Conservation (phyloP, 2,888 invertebrate species). For the Crocallis elinguaria region DNA sequence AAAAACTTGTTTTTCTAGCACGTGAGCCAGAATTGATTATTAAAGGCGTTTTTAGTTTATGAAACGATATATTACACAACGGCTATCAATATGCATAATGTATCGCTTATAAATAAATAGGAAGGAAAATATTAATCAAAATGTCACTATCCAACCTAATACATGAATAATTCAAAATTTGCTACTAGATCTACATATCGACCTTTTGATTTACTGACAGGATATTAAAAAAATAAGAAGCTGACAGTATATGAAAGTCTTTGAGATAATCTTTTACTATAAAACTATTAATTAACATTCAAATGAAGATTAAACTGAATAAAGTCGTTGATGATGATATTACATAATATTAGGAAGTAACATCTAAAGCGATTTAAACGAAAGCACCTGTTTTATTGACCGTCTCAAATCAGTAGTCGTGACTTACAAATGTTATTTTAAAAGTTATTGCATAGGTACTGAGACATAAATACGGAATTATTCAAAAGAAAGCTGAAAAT, state of each 20-base stretch:
- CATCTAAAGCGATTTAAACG: constrained; percentile 53
- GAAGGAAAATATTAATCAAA: neutral
- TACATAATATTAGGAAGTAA: constrained; percentile 21
- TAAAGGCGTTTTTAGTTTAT: neutral
- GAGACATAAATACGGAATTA: constrained; percentile 22
- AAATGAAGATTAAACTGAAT: constrained; percentile 3
- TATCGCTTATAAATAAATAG: constrained; percentile 2
- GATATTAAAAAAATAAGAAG: constrained; percentile 10
- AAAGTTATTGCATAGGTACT: constrained; percentile 38
- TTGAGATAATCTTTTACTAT: constrained; percentile 1
- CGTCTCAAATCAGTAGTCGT: constrained; percentile 51
- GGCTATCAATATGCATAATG: constrained; percentile 4
- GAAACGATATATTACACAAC: constrained; percentile 8
- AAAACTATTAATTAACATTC: constrained; percentile 6
- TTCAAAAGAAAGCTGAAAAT: constrained; percentile 25
- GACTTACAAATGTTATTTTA: constrained; percentile 44
- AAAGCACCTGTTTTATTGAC: constrained; percentile 46
- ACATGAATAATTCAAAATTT: constrained; percentile 6
- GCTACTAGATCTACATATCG: constrained; percentile 2
- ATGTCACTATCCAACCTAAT: constrained; percentile 37
- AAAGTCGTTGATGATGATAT: constrained; percentile 1
- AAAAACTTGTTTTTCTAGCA: neutral
- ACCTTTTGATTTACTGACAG: constrained; percentile 7
- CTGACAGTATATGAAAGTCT: neutral
- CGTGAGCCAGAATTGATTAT: neutral